phyloP scores from a whole-genome alignment of 2,888 invertebrate genomes.

The Euphydryas editha region DNA sequence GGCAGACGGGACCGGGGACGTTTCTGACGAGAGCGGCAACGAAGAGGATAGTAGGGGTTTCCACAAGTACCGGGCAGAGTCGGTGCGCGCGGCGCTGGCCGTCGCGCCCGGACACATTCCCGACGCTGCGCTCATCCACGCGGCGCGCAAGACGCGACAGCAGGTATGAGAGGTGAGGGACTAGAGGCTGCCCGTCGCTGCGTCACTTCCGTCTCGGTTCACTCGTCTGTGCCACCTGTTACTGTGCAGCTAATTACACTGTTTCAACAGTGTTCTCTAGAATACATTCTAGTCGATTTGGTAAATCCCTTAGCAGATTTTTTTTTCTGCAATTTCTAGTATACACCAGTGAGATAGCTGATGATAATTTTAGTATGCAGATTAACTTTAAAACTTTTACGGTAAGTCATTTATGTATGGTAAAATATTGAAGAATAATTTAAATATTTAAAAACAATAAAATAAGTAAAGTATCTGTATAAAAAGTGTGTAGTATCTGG shows the following conservation, averaged over 20 bases:
- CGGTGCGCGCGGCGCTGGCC: conserved; percentile 89
- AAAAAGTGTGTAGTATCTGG: too few relatives aligned
- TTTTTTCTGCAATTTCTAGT: too few relatives aligned
- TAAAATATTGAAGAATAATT: too few relatives aligned
- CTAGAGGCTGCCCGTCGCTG: conserved; percentile 65
- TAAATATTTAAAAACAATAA: too few relatives aligned
- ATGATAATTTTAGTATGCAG: too few relatives aligned
- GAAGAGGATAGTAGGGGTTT: conserved; percentile 75
- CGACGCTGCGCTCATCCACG: conserved; percentile 98
- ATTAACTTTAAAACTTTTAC: too few relatives aligned
- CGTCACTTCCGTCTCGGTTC: not conserved
- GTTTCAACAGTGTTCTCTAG: too few relatives aligned
- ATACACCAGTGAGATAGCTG: too few relatives aligned
- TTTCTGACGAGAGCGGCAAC: conserved; percentile 83
- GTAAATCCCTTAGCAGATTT: not conserved
- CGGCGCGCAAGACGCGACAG: conserved; percentile 97
- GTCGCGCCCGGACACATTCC: conserved; percentile 95
- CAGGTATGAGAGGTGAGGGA: conserved; percentile 92
- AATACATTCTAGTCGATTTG: not conserved
- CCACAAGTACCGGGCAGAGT: conserved; percentile 84
- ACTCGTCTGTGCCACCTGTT: not conserved
- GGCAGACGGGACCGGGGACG: conserved; percentile 88
- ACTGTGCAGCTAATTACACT: too few relatives aligned
- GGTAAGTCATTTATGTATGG: too few relatives aligned
- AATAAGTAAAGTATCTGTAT: too few relatives aligned